A percentile compares a stretch with the other conserved stretches of the same genome.
Evolutionary conservation across 2,888 invertebrate genomes (phyloP).

Genomic region (Invenusta paracnida): DNA sequence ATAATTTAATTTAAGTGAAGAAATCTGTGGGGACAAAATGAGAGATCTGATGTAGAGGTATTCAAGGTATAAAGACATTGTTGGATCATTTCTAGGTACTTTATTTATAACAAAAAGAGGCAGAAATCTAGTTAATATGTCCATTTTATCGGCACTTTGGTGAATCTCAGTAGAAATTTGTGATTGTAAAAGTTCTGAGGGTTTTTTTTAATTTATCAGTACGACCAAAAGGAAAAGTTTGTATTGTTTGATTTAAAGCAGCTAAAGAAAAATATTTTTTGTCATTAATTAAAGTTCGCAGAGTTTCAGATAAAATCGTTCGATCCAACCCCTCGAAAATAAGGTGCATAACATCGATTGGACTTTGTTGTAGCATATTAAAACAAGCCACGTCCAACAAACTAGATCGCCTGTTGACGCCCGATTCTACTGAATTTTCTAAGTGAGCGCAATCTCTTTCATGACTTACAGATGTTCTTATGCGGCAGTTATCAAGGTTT

Average conservation of each 20-base stretch:
- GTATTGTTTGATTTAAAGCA: constrained; percentile 22
- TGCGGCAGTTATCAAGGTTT: not conserved
- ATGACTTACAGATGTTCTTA: not conserved
- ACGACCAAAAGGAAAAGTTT: constrained; percentile 8
- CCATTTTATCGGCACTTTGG: constrained; percentile 27
- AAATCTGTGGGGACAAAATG: constrained; percentile 12
- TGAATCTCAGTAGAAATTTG: not conserved
- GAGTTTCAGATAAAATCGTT: not conserved
- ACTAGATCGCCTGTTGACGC: not conserved
- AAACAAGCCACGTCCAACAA: not conserved
- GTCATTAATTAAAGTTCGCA: not conserved
- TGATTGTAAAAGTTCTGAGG: not conserved
- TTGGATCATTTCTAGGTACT: not conserved
- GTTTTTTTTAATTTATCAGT: not conserved
- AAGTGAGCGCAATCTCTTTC: not conserved
- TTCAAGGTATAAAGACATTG: constrained; percentile 2
- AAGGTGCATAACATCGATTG: not conserved
- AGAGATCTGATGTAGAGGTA: constrained; percentile 12
- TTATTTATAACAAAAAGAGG: constrained; percentile 4
- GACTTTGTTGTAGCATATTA: not conserved
- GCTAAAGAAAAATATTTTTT: constrained; percentile 15
- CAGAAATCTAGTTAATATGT: constrained; percentile 3
- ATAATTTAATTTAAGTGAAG: not conserved
- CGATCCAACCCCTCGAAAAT: not conserved
- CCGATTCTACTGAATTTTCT: not conserved